Base-by-base conservation (phyloP, 92 coral and sea anemone species). In the Actinostola sp. region DNA sequence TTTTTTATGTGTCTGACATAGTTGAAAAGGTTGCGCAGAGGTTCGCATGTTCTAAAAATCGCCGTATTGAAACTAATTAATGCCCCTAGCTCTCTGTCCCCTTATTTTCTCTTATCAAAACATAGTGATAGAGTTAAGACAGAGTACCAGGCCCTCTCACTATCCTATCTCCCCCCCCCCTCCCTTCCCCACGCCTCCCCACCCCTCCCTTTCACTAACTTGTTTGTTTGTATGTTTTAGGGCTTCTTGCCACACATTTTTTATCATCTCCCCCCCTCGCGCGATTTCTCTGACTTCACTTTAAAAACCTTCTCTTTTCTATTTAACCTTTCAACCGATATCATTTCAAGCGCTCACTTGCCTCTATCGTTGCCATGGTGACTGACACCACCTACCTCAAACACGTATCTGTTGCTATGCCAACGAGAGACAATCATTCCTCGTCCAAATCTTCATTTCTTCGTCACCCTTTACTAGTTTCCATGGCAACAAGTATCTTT, bases 221-320 rank as follows among this genome's bases (percentile, higher is more conserved):
- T 17, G 1, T 21, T 57, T 42, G 51, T 62, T 23, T 36, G 29
- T 51, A 30, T 63, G 25, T 31, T 52, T 63, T 80, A 71, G 60
- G 80, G 86, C 56, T 69, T 71, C 66, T 80, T 78, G 86, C 73
- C 86, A 73, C 27, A 1, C 25, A 29, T 28, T 25, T 28, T 38
- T 19, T 51, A 4, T 19, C 58, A 4, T 19, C 58, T 51, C 58
- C 58, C 17, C 58, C 5, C 5, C 8, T 26, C 51, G 51, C 70
- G 51, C 70, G 3, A 11, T 58, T 41, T 15, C 65, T 35, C 8
- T 38, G 20, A 2, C 3, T 36, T 17, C 20, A n/a, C 35, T 26
- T 64, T 2, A 39, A 29, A 4, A 20, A 36, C 25, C 32, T 27
- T 17, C 11, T 21, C 35, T 1, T 24, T 64, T 42, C 35, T 20